phyloP scores from a whole-genome alignment of 2,888 invertebrate species.

The Hemistola chrysoprasaria region DNA sequence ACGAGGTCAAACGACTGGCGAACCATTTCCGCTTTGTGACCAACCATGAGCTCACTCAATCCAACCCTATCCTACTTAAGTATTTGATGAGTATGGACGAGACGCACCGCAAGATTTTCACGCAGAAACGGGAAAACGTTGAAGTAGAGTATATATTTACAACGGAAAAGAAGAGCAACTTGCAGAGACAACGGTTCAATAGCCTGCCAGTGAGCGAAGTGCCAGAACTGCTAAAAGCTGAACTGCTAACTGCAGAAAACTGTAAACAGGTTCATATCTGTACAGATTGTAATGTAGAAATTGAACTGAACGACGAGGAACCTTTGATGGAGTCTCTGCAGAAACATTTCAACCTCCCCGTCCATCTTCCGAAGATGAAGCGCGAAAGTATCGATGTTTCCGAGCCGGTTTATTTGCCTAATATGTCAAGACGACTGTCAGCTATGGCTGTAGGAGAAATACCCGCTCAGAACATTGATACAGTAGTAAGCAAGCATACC shows the following conservation, averaged over 20 bases:
- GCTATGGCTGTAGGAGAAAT: slow-evolving; percentile 62
- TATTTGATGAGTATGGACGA: slow-evolving; percentile 59
- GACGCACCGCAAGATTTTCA: slow-evolving; percentile 58
- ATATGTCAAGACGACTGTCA: slow-evolving; percentile 69
- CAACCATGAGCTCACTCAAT: slow-evolving; percentile 59
- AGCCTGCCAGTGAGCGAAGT: slow-evolving; percentile 73
- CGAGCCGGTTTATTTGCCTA: slow-evolving; percentile 65
- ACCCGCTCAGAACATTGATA: slow-evolving; percentile 46
- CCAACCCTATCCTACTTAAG: slow-evolving; percentile 45
- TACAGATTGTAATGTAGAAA: slow-evolving; percentile 70
- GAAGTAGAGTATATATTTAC: slow-evolving; percentile 76
- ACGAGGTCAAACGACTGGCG: slow-evolving; percentile 65
- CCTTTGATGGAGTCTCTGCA: slow-evolving; percentile 73
- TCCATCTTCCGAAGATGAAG: slow-evolving; percentile 66
- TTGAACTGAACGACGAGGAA: slow-evolving; percentile 68
- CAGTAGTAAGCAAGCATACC: slow-evolving; percentile 51
- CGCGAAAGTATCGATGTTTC: slow-evolving; percentile 72
- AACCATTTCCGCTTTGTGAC: slow-evolving; percentile 61
- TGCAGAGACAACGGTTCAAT: slow-evolving; percentile 72
- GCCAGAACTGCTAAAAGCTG: slow-evolving; percentile 68
- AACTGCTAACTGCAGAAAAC: slow-evolving; percentile 54
- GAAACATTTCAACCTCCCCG: slow-evolving; percentile 65
- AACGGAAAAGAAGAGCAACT: slow-evolving; percentile 70
- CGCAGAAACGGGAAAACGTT: slow-evolving; percentile 60
- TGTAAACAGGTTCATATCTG: slow-evolving; percentile 73